Base-by-base conservation (phyloP, 2,888 invertebrate species). In the Hyppa rectilinea region DNA sequence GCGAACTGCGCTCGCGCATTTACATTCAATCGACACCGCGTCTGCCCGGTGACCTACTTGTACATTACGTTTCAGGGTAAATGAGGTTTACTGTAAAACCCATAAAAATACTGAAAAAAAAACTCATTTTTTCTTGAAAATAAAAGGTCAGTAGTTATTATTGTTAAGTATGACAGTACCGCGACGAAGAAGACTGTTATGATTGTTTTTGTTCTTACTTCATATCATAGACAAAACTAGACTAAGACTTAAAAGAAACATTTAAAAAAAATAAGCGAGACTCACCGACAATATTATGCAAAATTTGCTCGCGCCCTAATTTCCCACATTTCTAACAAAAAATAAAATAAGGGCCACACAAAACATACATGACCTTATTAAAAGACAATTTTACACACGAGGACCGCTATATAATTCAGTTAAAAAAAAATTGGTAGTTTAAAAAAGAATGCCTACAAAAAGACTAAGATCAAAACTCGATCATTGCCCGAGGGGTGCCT, bases 21-120 rank as follows among this genome's bases (percentile, higher is more conserved):
- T 93, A 91, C 93, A 95, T 94, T 94, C 90, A 95, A 94, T 94
- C 90, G 90, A 86, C 80, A 75, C 90, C 81, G 86, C 86, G 84
- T 80, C 83, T 78, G 86, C 88, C 81, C 84, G 87, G 88, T 93
- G 94, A 91, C 94, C 93, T 86, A 94, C 92, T 92, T 90, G 79
- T 83, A 82, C 73, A 74, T 81, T 81, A 85, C 83, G 69, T 84
- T 85, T 81, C 78, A 80, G 71, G 52, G 74, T 81, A 81, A 62
- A 65, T 62, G 52, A 52, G 45, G 40, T 64, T 74, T 61, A 65
- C 29, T 23, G 14, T 31, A 50, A 29, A 47, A 63, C 59, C 43
- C 36, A 34, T n/a, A 36, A 47, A 34, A 69, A 31, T 17, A 49
- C 23, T 52, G 23, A 23, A 55, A 47, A 70, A 74, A 38, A 36